Conservation (phyloP, 2,113 vertebrate species). For the Oncorhynchus kisutch region DNA sequence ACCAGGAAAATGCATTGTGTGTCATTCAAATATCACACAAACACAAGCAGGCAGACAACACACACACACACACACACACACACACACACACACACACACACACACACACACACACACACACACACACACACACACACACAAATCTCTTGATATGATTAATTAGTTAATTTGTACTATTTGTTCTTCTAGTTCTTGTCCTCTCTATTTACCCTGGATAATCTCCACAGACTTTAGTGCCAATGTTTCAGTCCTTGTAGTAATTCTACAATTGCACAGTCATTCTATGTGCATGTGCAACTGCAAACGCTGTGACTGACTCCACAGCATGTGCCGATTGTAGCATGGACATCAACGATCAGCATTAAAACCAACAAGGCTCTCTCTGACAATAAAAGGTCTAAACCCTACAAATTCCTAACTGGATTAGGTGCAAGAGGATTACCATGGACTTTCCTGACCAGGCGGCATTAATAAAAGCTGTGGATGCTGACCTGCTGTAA, state of each 20-base stretch:
- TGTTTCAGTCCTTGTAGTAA: background rate
- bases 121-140: too few species aligned
- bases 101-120: too few species aligned
- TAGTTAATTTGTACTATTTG: background rate
- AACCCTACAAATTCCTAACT: constrained; percentile 56
- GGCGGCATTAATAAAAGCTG: constrained; percentile 36
- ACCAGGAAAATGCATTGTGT: background rate
- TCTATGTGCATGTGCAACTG: constrained; percentile 16
- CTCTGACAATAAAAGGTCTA: constrained; percentile 46
- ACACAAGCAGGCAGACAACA: too few species aligned
- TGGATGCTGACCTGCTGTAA: constrained; percentile 41
- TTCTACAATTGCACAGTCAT: background rate
- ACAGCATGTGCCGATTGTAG: background rate
- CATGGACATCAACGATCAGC: background rate
- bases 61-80: too few species aligned
- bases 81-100: too few species aligned
- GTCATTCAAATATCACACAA: too few species aligned
- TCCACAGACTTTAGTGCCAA: constrained; percentile 16
- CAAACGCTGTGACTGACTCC: background rate
- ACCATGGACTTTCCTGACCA: constrained; percentile 33
- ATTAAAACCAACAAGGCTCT: constrained; percentile 11
- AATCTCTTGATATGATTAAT: too few species aligned
- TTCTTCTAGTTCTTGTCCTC: constrained; percentile 2
- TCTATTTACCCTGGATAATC: constrained; percentile 37
- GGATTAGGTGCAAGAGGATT: constrained; percentile 67